Evolutionary conservation across 2,888 invertebrate species (phyloP).

Genomic region (Pyrrhia umbra): DNA sequence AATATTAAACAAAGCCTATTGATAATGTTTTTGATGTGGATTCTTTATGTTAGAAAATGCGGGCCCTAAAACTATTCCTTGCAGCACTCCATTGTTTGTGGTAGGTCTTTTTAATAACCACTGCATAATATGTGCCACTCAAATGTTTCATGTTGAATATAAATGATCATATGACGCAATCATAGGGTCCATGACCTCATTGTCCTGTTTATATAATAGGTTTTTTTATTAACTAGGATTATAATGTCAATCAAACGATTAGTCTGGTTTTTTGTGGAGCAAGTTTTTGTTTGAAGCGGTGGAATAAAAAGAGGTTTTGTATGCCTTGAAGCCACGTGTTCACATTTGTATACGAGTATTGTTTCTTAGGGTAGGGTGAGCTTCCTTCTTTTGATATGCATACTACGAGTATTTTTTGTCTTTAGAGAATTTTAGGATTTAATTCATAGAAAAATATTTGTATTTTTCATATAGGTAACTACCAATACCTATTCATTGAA

Average conservation of each 20-base stretch:
- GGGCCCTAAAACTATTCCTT: slow-evolving; percentile 41
- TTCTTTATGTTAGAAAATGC: background rate
- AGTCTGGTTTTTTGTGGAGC: slow-evolving; percentile 46
- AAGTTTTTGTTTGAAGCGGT: slow-evolving; percentile 45
- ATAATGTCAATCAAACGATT: slow-evolving; percentile 62
- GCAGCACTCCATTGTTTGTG: slow-evolving; percentile 52
- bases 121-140: slow-evolving; percentile 60
- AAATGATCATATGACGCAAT: slow-evolving; percentile 55
- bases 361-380: slow-evolving; percentile 1
- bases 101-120: slow-evolving; percentile 51
- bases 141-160: slow-evolving; percentile 54
- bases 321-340: slow-evolving; percentile 45
- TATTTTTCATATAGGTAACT: too few species aligned
- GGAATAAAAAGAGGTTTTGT: slow-evolving; percentile 41
- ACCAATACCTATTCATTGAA: too few species aligned
- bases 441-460: too few species aligned
- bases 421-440: background rate
- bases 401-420: background rate
- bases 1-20: background rate
- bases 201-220: slow-evolving; percentile 58
- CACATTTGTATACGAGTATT: slow-evolving; percentile 23
- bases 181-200: slow-evolving; percentile 56
- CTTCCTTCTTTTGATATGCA: background rate
- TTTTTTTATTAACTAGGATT: slow-evolving; percentile 54
- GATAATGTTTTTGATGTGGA: slow-evolving; percentile 1